These are phyloP conservation scores for Haplochromis vanheusdeni DNA, from an alignment of 2,113 vertebrate genomes.

Conservation along the genomic window DNA sequence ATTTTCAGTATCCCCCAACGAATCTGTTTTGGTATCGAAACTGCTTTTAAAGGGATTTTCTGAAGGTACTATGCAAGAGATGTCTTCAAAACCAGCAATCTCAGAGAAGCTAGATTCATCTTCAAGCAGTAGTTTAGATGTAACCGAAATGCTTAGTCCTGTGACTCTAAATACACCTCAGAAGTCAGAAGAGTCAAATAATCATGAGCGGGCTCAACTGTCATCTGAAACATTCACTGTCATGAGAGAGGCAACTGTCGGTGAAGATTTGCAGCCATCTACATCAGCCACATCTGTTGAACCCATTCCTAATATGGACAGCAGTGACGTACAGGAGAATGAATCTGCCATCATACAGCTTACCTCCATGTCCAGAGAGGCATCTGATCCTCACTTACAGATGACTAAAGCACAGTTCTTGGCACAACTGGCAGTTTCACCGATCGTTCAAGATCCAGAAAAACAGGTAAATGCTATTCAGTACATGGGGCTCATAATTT, in stretches of 20 bases:
- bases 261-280: neutral
- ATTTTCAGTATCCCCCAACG: neutral
- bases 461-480: conserved; percentile 11
- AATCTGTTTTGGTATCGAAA: neutral
- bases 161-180: neutral
- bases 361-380: neutral
- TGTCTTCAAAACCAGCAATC: neutral
- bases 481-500: neutral
- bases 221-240: neutral
- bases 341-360: neutral
- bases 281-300: neutral
- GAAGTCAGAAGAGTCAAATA: neutral
- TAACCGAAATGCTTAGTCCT: neutral
- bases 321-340: neutral
- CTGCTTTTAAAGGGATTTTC: neutral
- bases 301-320: neutral
- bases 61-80: neutral
- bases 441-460: neutral
- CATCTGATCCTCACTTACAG: neutral
- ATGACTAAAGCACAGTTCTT: conserved; percentile 42
- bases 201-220: neutral
- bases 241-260: neutral
- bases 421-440: conserved; percentile 27
- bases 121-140: neutral
- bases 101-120: neutral